These are phyloP conservation scores for Schlechtendalia chinensis DNA, from an alignment of 1,140 invertebrate genomes.

Conservation along the genomic window DNA sequence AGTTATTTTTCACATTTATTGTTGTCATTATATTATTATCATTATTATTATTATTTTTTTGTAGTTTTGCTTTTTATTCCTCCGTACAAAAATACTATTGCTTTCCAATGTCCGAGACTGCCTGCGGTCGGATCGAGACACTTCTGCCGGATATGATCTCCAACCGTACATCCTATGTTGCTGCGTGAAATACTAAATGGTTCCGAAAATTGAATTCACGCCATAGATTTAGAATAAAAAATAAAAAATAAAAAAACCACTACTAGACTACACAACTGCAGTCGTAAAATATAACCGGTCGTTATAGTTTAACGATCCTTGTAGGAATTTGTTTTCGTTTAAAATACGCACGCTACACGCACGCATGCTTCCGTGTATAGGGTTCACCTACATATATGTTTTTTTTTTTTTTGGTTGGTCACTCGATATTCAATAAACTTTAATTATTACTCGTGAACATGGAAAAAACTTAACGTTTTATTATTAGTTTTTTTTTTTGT, in stretches of 20 bases:
- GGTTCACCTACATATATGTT: background rate
- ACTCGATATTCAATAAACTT: background rate
- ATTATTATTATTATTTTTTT: too few species aligned
- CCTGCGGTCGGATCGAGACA: constrained; percentile 16
- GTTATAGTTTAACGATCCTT: background rate
- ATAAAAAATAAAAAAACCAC: background rate
- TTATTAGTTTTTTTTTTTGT: too few species aligned
- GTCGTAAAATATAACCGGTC: background rate
- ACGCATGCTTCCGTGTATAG: background rate
- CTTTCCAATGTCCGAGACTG: constrained; percentile 35
- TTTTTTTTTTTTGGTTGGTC: background rate
- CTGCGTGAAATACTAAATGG: constrained; percentile 9
- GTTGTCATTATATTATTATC: too few species aligned
- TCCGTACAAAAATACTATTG: constrained; percentile 17
- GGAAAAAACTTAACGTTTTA: too few species aligned
- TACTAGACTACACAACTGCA: background rate
- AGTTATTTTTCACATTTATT: too few species aligned
- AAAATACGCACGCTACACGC: background rate
- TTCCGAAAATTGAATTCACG: background rate
- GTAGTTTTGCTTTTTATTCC: constrained; percentile 20
- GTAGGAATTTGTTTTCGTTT: background rate
- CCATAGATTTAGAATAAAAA: background rate
- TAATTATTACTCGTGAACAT: too few species aligned
- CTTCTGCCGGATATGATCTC: constrained; percentile 14
- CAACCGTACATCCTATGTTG: constrained; percentile 27